Conservation (phyloP, 2,113 vertebrate species). For the Cheilinus undulatus region DNA sequence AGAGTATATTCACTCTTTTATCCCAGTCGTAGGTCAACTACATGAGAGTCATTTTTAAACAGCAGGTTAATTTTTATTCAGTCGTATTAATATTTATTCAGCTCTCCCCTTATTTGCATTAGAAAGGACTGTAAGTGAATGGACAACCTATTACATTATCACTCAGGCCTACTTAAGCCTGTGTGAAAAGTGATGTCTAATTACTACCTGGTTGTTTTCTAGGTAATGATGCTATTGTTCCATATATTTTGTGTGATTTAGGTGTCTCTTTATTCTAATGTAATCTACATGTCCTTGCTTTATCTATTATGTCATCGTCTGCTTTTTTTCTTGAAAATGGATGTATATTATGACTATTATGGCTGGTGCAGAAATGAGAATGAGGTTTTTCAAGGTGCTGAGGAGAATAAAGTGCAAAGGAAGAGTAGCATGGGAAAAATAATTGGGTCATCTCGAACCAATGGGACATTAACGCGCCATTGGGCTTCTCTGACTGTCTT, state of each 20-base stretch:
- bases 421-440: conserved; percentile 68
- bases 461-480: conserved; percentile 81
- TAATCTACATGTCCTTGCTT: conserved; percentile 54
- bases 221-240: conserved; percentile 24
- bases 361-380: conserved; percentile 55
- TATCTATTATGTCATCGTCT: conserved; percentile 37
- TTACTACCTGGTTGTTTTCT: conserved; percentile 48
- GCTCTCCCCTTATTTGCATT: conserved; percentile 5
- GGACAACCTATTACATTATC: neutral
- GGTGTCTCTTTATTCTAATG: conserved; percentile 32
- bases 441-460: conserved; percentile 82
- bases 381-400: conserved; percentile 61
- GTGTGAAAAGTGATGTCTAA: conserved; percentile 24
- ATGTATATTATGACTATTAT: conserved; percentile 58
- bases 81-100: conserved; percentile 6
- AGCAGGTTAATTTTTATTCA: neutral
- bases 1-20: neutral
- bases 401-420: conserved; percentile 66
- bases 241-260: conserved; percentile 32
- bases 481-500: conserved; percentile 69
- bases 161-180: neutral
- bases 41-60: neutral
- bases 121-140: neutral
- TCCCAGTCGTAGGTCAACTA: conserved; percentile 5
- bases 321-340: conserved; percentile 27